phyloP scores from a whole-genome alignment of 1,140 invertebrate species.

The Stegodyphus mimosarum region DNA sequence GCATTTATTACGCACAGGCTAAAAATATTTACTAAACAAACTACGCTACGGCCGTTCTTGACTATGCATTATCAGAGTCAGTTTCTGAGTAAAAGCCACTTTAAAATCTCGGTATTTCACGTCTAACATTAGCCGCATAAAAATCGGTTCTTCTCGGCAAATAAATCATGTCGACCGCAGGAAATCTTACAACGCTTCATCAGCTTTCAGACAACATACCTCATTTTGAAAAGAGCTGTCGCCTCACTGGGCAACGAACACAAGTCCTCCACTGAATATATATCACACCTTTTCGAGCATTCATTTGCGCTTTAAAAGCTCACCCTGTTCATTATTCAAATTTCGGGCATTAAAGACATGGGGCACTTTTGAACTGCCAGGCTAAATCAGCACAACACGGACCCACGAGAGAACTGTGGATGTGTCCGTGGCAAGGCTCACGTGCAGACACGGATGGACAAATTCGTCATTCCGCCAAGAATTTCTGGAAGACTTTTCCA shows the following conservation, averaged over 20 bases:
- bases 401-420: not conserved
- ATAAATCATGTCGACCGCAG: too few species aligned
- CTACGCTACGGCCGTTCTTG: too few species aligned
- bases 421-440: not conserved
- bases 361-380: slow-evolving; percentile 36
- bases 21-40: too few species aligned
- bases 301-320: slow-evolving; percentile 18
- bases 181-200: too few species aligned
- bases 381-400: slow-evolving; percentile 2
- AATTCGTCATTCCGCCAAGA: slow-evolving; percentile 9
- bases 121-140: too few species aligned
- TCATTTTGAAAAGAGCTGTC: not conserved
- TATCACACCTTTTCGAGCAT: not conserved
- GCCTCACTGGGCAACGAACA: not conserved
- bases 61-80: too few species aligned
- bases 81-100: too few species aligned
- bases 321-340: slow-evolving; percentile 45
- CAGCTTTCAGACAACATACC: too few species aligned
- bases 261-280: not conserved
- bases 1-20: too few species aligned
- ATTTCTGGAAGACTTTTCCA: slow-evolving; percentile 14
- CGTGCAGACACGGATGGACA: slow-evolving; percentile 2
- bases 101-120: too few species aligned
- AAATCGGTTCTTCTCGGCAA: too few species aligned
- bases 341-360: slow-evolving; percentile 12